Conservation (phyloP, 2,113 vertebrate species). For the Lanius ludovicianus region DNA sequence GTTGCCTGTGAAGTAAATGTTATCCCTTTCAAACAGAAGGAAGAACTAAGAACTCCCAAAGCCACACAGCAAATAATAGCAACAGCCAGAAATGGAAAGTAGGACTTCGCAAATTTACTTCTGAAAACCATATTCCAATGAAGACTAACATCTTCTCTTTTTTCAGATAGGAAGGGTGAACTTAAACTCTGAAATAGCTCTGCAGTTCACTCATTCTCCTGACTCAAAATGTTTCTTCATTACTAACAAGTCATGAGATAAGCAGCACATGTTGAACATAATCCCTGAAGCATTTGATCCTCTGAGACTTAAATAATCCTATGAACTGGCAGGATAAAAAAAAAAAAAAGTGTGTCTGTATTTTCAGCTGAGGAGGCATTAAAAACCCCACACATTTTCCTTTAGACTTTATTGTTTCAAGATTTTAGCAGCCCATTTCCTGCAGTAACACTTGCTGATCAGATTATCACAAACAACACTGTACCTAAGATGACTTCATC, state of each 20-base stretch:
- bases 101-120: background rate
- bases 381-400: background rate
- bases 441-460: background rate
- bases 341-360: background rate
- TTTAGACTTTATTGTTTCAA: background rate
- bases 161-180: background rate
- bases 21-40: background rate
- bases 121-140: background rate
- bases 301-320: background rate
- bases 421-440: background rate
- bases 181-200: background rate
- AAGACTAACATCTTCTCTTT: background rate
- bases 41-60: background rate
- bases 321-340: background rate
- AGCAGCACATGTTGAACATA: background rate
- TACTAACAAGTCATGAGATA: background rate
- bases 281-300: background rate
- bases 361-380: background rate
- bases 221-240: background rate
- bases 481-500: background rate
- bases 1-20: background rate
- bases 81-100: background rate
- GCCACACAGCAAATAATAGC: background rate
- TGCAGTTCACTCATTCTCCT: background rate
- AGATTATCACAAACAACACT: background rate